Percentiles rank a stretch among this genome's conserved stretches.
Evolutionary conservation across 2,888 invertebrate species (phyloP).

Genomic region (Tiliacea aurago): DNA sequence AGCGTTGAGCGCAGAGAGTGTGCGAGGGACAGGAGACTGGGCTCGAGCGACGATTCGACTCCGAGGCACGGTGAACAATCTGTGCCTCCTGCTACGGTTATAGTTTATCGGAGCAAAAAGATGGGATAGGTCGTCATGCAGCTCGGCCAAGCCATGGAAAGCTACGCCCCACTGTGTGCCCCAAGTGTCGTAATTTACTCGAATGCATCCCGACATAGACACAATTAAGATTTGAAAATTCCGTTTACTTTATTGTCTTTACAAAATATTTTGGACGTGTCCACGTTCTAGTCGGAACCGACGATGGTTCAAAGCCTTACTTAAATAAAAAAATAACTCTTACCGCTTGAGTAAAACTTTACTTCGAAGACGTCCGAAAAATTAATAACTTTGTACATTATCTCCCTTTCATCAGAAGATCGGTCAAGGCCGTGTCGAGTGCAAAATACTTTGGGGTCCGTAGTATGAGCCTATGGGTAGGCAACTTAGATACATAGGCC

Average conservation of each 20-base stretch:
- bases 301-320: not conserved
- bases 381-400: constrained; percentile 38
- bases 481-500: not conserved
- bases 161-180: not conserved
- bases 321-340: constrained; percentile 6
- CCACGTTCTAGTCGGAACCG: not conserved
- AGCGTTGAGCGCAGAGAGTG: too few relatives aligned
- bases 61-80: too few relatives aligned
- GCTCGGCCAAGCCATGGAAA: too few relatives aligned
- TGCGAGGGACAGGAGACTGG: too few relatives aligned
- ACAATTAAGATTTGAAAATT: not conserved
- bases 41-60: too few relatives aligned
- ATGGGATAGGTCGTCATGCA: too few relatives aligned
- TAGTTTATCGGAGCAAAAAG: too few relatives aligned
- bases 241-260: not conserved
- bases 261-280: not conserved
- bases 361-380: constrained; percentile 22
- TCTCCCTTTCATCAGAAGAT: not conserved
- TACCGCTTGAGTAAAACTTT: constrained; percentile 20
- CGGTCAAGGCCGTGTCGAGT: not conserved
- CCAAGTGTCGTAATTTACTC: not conserved
- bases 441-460: constrained; percentile 13
- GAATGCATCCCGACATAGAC: not conserved
- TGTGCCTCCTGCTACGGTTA: too few relatives aligned
- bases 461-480: not conserved